Conservation (phyloP, 2,797 vertebrate species). For the Dryobates pubescens region DNA sequence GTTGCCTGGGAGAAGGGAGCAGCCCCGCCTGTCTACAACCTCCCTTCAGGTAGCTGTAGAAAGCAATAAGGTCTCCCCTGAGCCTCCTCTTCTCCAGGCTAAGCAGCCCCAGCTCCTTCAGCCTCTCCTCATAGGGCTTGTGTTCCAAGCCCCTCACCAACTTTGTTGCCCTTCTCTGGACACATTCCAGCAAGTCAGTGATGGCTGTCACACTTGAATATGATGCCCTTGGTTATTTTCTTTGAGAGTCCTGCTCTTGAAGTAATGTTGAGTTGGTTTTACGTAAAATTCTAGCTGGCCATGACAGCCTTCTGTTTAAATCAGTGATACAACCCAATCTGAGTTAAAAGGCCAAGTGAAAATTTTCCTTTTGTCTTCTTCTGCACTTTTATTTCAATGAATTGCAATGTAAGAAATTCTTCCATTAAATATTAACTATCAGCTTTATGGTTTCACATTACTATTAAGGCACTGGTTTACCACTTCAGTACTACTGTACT, state of each 20-base stretch:
- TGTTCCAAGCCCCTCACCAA: too few relatives aligned
- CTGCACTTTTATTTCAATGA: neutral
- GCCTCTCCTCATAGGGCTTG: too few relatives aligned
- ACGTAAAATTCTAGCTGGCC: neutral
- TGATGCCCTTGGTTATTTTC: neutral
- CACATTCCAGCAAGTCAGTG: too few relatives aligned
- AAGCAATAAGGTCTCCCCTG: too few relatives aligned
- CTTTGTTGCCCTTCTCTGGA: too few relatives aligned
- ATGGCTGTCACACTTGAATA: neutral
- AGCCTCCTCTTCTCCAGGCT: too few relatives aligned
- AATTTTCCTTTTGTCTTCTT: neutral
- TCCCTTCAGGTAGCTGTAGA: too few relatives aligned
- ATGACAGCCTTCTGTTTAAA: neutral
- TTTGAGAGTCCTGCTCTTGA: neutral
- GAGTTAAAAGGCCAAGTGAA: neutral
- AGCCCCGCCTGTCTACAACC: too few relatives aligned
- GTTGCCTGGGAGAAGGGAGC: too few relatives aligned
- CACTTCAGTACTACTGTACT: neutral
- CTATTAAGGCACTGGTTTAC: neutral
- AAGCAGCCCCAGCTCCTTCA: too few relatives aligned
- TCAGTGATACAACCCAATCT: neutral
- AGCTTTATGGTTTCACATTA: neutral
- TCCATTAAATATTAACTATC: neutral
- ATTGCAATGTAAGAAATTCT: neutral
- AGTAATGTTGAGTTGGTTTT: neutral